Conservation (phyloP, 2,888 invertebrate species). For the Cheilosia vernalis region DNA sequence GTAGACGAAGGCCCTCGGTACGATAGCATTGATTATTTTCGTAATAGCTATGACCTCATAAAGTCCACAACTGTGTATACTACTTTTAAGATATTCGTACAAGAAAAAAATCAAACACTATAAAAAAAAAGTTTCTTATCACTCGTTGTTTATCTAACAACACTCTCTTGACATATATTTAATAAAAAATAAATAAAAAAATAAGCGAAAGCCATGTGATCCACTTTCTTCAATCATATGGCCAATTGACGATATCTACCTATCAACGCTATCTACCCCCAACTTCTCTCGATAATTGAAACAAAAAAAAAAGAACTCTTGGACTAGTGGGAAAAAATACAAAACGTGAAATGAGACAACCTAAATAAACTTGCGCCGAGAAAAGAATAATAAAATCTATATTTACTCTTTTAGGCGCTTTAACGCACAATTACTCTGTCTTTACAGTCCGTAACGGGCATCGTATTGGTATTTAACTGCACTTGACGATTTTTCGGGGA, state of each 20-base stretch:
- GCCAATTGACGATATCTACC: neutral
- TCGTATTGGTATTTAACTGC: neutral
- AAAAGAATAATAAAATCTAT: neutral
- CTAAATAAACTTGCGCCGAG: neutral
- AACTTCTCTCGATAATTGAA: neutral
- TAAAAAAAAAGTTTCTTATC: too few species aligned
- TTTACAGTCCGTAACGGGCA: slow-evolving; percentile 6
- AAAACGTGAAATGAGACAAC: neutral
- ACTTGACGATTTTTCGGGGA: too few species aligned
- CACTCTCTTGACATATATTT: neutral
- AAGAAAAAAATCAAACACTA: too few species aligned
- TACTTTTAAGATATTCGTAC: too few species aligned
- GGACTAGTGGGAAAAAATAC: neutral
- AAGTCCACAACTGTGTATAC: too few species aligned
- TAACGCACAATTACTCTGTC: slow-evolving; percentile 10
- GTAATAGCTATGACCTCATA: too few species aligned
- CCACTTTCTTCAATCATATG: slow-evolving; percentile 1
- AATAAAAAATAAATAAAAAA: neutral
- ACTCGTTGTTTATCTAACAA: neutral
- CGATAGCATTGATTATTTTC: too few species aligned
- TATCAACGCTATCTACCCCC: too few species aligned
- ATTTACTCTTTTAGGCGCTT: neutral
- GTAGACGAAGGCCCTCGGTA: too few species aligned
- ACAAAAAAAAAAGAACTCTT: neutral
- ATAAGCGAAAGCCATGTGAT: neutral